phyloP scores from a whole-genome alignment of 37 sponge, comb jelly and placozoan genomes.

The Oopsacas minuta region DNA sequence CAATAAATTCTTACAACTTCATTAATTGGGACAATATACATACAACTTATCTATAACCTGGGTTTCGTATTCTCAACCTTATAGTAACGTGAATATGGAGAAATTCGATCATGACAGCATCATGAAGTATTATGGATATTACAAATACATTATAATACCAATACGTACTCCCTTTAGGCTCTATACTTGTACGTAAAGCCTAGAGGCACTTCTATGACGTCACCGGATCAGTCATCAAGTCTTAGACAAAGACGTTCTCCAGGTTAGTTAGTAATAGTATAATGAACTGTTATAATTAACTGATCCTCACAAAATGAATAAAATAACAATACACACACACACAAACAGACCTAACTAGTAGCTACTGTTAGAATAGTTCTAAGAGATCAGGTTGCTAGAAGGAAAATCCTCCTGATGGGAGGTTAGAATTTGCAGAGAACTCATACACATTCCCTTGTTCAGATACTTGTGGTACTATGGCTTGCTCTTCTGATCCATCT shows the following conservation, averaged over 20 bases:
- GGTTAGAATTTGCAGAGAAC: conserved; percentile 2
- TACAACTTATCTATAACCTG: too few relatives aligned
- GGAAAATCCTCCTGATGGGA: background rate
- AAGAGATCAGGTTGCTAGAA: conserved; percentile 4
- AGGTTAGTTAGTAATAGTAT: background rate
- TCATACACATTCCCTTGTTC: conserved; percentile 11
- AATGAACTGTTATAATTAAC: background rate
- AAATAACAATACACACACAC: too few relatives aligned
- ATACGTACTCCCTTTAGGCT: too few relatives aligned
- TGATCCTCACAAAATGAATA: too few relatives aligned
- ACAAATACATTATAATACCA: too few relatives aligned
- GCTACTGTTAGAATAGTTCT: background rate
- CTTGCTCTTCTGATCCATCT: conserved; percentile 22
- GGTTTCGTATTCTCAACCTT: too few relatives aligned
- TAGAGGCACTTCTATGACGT: background rate
- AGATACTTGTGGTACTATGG: background rate
- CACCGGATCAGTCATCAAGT: background rate
- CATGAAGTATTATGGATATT: too few relatives aligned
- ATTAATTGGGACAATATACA: too few relatives aligned
- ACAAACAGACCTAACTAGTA: background rate
- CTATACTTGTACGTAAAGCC: background rate
- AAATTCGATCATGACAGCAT: too few relatives aligned
- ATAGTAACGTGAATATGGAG: too few relatives aligned
- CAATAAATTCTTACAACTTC: too few relatives aligned
- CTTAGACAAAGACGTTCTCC: background rate